Conservation (phyloP, 2,888 invertebrate genomes). For the Lasioglossum oenotherae region DNA sequence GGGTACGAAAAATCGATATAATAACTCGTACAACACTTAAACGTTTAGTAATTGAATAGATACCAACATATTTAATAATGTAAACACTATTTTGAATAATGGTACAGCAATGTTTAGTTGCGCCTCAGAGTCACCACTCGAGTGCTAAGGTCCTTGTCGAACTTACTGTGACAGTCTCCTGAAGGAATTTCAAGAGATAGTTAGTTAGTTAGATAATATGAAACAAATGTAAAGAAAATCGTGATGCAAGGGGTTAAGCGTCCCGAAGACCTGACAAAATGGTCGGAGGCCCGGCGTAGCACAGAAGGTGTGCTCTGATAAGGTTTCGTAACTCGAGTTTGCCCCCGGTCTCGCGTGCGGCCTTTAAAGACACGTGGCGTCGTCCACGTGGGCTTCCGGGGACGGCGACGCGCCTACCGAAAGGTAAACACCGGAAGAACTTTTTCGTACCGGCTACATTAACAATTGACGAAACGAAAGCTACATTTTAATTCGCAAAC, state of each 20-base stretch:
- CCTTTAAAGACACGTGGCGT: slow-evolving; percentile 2
- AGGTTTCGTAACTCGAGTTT: slow-evolving; percentile 1
- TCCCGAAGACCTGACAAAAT: neutral
- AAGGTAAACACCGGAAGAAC: neutral
- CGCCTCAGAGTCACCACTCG: too few relatives aligned
- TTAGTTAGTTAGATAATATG: too few relatives aligned
- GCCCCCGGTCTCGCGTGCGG: neutral
- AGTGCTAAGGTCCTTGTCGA: too few relatives aligned
- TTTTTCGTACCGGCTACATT: neutral
- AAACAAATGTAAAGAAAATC: too few relatives aligned
- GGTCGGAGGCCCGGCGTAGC: neutral
- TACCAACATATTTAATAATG: too few relatives aligned
- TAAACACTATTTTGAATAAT: too few relatives aligned
- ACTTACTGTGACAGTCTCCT: neutral
- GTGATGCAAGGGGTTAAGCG: neutral
- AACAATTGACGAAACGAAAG: neutral
- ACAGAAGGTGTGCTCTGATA: neutral
- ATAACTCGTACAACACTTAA: too few relatives aligned
- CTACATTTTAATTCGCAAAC: neutral
- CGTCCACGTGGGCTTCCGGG: slow-evolving; percentile 12
- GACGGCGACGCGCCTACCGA: neutral
- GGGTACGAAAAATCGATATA: too few relatives aligned
- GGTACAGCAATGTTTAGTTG: too few relatives aligned
- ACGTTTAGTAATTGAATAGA: too few relatives aligned
- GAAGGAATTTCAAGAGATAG: too few relatives aligned